A percentile compares a stretch with the other conserved stretches of the same genome.
These are phyloP conservation scores for Glossosoma conforme DNA, from an alignment of 1,140 invertebrate genomes.

Conservation along the genomic window DNA sequence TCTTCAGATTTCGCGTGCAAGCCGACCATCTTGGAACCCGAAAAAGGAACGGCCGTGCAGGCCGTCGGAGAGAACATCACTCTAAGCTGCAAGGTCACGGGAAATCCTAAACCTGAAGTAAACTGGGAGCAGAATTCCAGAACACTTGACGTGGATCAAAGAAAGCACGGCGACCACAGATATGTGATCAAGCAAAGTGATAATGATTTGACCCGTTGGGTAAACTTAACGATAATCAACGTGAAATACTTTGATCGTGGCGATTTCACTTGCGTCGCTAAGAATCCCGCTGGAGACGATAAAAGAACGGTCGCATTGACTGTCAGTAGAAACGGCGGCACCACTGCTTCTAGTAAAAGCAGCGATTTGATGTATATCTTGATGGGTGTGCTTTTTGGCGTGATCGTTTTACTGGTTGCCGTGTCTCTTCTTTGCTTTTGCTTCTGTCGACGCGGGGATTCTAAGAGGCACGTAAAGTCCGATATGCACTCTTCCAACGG, in stretches of 20 bases:
- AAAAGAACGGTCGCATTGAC: conserved; percentile 66
- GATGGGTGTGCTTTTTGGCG: conserved; percentile 48
- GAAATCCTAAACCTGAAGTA: conserved; percentile 69
- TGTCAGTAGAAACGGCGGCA: conserved; percentile 50
- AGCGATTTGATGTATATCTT: conserved; percentile 48
- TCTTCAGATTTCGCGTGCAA: conserved; percentile 79
- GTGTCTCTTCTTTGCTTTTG: conserved; percentile 61
- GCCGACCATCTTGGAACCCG: conserved; percentile 62
- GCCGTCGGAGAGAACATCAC: conserved; percentile 64
- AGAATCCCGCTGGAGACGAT: conserved; percentile 77
- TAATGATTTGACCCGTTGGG: conserved; percentile 57
- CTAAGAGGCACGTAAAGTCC: conserved; percentile 51
- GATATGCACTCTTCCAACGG: conserved; percentile 58
- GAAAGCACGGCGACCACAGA: conserved; percentile 51
- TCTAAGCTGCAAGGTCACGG: conserved; percentile 70
- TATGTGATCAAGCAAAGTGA: conserved; percentile 41
- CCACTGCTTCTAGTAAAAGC: conserved; percentile 42
- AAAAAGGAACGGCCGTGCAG: conserved; percentile 49
- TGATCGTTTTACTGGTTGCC: conserved; percentile 57
- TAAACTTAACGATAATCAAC: conserved; percentile 71
- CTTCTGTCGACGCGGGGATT: conserved; percentile 56
- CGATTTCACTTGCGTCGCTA: conserved; percentile 82
- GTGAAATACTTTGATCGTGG: conserved; percentile 72
- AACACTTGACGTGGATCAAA: conserved; percentile 52
- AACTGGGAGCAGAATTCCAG: conserved; percentile 66